These are phyloP conservation scores for Petrolisthes manimaculis DNA, from an alignment of 2,888 invertebrate genomes.

Conservation along the genomic window DNA sequence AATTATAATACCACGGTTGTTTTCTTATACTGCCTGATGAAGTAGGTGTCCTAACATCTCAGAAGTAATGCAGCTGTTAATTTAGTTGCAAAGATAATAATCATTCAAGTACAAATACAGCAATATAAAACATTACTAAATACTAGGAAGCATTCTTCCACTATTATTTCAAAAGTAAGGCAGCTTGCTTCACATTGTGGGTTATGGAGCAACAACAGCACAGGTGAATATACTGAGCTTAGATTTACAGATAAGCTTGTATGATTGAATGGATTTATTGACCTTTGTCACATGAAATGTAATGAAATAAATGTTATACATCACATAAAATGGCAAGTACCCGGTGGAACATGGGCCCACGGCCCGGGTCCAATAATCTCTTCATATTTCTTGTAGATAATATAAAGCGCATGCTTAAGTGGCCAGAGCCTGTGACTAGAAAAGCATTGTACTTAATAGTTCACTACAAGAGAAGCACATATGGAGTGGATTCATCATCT, in stretches of 20 bases:
- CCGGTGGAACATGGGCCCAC: constrained; percentile 3
- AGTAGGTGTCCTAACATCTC: background rate
- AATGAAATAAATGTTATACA: constrained; percentile 14
- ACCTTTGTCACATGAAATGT: constrained; percentile 12
- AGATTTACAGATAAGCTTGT: background rate
- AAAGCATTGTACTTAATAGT: constrained; percentile 53
- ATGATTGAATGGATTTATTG: constrained; percentile 2
- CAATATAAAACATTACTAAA: constrained; percentile 54
- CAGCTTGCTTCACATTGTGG: constrained; percentile 55
- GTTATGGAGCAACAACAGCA: constrained; percentile 52
- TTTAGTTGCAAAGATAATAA: constrained; percentile 7
- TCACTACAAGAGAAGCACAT: constrained; percentile 43
- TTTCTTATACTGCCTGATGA: background rate
- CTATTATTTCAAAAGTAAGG: constrained; percentile 59
- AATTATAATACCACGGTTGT: too few species aligned
- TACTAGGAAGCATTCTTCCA: constrained; percentile 50
- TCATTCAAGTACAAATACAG: constrained; percentile 42
- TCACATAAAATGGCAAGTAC: background rate
- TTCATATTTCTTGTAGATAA: constrained; percentile 16
- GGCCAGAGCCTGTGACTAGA: constrained; percentile 39
- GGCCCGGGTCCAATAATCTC: background rate
- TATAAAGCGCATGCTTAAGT: constrained; percentile 22
- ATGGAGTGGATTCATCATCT: constrained; percentile 4
- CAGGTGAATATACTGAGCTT: constrained; percentile 19
- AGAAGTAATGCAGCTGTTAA: background rate